A percentile compares a stretch with the other conserved stretches of the same genome.
Conservation (phyloP, 2,113 vertebrate genomes). For the Guaruba guarouba region DNA sequence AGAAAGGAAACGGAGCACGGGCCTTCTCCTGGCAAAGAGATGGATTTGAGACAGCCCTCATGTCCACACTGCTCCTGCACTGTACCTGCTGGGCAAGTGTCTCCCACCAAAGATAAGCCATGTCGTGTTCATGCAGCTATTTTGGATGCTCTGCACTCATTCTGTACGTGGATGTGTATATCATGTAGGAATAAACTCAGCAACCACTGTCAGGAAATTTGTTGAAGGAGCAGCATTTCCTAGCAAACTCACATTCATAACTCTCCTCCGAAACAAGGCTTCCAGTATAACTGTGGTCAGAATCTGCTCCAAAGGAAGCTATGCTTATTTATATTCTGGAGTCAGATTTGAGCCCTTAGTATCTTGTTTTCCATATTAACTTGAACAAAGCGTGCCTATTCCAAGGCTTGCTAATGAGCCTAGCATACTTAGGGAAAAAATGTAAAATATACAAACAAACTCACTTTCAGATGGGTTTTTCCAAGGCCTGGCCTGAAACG, state of each 20-base stretch:
- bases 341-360: constrained; percentile 38
- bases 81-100: neutral
- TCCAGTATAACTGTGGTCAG: constrained; percentile 46
- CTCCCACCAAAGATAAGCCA: neutral
- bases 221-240: constrained; percentile 23
- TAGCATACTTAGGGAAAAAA: constrained; percentile 50
- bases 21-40: neutral
- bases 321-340: constrained; percentile 57
- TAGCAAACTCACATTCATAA: neutral
- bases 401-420: constrained; percentile 49
- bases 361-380: constrained; percentile 60
- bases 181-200: neutral
- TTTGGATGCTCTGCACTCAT: neutral
- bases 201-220: neutral
- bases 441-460: constrained; percentile 64
- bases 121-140: no score
- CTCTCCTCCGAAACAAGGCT: constrained; percentile 36
- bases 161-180: neutral
- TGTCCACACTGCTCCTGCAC: neutral
- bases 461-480: constrained; percentile 61
- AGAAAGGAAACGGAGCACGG: neutral
- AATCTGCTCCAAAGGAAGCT: constrained; percentile 47
- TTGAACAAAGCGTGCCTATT: constrained; percentile 53
- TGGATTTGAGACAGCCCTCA: neutral
- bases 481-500: constrained; percentile 48